Percentiles rank a stretch among this genome's conserved stretches.
These are phyloP conservation scores for Drosophila acutilabella DNA, from an alignment of 2,888 invertebrate genomes.

Conservation along the genomic window DNA sequence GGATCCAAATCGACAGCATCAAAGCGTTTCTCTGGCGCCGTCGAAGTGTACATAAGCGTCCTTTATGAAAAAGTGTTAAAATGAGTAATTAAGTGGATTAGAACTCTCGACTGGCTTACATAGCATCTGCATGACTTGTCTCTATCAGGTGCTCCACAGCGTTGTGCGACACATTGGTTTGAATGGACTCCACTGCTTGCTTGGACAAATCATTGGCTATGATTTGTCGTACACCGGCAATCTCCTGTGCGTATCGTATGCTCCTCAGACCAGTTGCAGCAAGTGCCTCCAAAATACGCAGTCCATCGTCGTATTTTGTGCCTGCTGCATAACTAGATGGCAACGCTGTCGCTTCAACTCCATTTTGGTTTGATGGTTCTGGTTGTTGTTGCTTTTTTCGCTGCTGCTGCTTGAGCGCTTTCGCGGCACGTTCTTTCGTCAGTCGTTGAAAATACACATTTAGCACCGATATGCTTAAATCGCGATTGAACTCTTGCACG, in stretches of 20 bases:
- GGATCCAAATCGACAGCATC: conserved; percentile 98
- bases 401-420: conserved; percentile 61
- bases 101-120: conserved; percentile 86
- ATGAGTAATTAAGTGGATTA: background rate
- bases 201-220: conserved; percentile 96
- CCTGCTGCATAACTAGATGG: conserved; percentile 61
- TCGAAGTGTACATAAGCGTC: conserved; percentile 93
- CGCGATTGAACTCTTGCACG: conserved; percentile 99
- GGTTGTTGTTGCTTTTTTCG: conserved; percentile 34
- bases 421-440: conserved; percentile 82
- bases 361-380: conserved; percentile 6
- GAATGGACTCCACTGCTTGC: conserved; percentile 94
- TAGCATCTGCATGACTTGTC: conserved; percentile 94
- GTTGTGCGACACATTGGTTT: conserved; percentile 87
- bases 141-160: conserved; percentile 90
- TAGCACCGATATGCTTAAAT: conserved; percentile 93
- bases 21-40: conserved; percentile 89
- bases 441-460: conserved; percentile 88
- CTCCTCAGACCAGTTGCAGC: conserved; percentile 98
- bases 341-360: background rate
- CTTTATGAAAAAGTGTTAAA: conserved; percentile 84
- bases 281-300: conserved; percentile 93
- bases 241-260: conserved; percentile 97
- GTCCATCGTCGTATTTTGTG: conserved; percentile 79
- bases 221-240: conserved; percentile 91